Percentiles rank a stretch among this genome's conserved stretches.
Conservation (phyloP, 2,888 invertebrate species). For the Hecatera dysodea region DNA sequence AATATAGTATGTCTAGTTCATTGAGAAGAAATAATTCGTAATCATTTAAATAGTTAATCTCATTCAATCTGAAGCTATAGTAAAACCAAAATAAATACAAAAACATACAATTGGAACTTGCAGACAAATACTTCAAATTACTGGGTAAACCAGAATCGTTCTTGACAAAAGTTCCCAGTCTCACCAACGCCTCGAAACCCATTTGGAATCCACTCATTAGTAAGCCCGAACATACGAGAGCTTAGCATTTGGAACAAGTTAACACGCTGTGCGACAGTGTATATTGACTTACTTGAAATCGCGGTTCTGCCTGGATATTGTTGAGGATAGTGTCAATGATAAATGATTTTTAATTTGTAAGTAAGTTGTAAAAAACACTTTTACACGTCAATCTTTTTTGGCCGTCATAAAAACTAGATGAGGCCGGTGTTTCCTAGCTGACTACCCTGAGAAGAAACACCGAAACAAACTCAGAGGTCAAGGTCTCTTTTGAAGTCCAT, state of each 20-base stretch:
- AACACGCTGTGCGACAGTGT: neutral
- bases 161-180: constrained; percentile 5
- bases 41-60: neutral
- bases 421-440: too few relatives aligned
- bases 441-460: too few relatives aligned
- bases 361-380: too few relatives aligned
- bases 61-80: neutral
- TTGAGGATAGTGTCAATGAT: neutral
- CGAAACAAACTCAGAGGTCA: too few relatives aligned
- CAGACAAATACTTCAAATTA: constrained; percentile 10
- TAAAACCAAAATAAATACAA: neutral
- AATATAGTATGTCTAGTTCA: neutral
- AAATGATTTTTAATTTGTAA: too few relatives aligned
- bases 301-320: neutral
- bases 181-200: constrained; percentile 20
- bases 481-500: too few relatives aligned
- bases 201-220: constrained; percentile 34
- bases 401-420: too few relatives aligned
- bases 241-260: constrained; percentile 40
- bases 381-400: too few relatives aligned
- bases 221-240: constrained; percentile 16
- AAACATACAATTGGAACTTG: neutral
- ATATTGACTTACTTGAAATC: constrained; percentile 26
- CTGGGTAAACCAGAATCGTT: constrained; percentile 2
- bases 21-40: neutral